Base-by-base conservation (phyloP, 2,113 vertebrate species). In the Protomyctophum bolini region DNA sequence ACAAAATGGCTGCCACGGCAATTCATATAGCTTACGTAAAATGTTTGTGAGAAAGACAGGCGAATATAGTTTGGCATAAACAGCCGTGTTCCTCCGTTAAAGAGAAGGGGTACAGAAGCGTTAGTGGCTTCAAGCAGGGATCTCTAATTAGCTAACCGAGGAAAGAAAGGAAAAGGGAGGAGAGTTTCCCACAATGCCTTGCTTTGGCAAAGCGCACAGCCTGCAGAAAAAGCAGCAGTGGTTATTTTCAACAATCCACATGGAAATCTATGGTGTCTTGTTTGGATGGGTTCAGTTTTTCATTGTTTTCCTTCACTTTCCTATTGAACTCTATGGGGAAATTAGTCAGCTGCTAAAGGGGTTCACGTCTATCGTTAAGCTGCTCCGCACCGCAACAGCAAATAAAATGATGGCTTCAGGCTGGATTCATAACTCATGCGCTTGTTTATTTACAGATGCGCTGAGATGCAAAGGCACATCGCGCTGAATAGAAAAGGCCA, bases 1-100 rank as follows among this genome's bases (percentile, higher is more conserved):
- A 70, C 72, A 72, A 62, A 81, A 89, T 88, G 70, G 78, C 81
- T 80, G 41, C 81, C 74, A 41, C 65, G 28, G 76, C 81, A 87
- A 81, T 90, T 84, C 82, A 79, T 84, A 71, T 82, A 64, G 83
- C 67, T 88, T 86, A 82, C 77, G 61, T 59, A 73, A 84, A 89
- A 92, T 89, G 2, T 8, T 8, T 74, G 83, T 79, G 84, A 77
- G 88, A 93, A 93, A 93, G 89, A 86, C 63, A 93, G 89, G 93
- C 91, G 94, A 93, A 95, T 92, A 79, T 70, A 86, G 91, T 83
- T 90, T 92, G 90, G 91, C 89, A 85, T 4, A 59, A 91, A 90
- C 90, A 94, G 92, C 90, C 94, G 91, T 85, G 86, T 84, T 83
- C 83, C 83, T 21, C 84, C 80, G 77, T 88, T 94, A 91, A 58